Conservation (phyloP, 2,888 invertebrate species). For the Euphydryas editha region DNA sequence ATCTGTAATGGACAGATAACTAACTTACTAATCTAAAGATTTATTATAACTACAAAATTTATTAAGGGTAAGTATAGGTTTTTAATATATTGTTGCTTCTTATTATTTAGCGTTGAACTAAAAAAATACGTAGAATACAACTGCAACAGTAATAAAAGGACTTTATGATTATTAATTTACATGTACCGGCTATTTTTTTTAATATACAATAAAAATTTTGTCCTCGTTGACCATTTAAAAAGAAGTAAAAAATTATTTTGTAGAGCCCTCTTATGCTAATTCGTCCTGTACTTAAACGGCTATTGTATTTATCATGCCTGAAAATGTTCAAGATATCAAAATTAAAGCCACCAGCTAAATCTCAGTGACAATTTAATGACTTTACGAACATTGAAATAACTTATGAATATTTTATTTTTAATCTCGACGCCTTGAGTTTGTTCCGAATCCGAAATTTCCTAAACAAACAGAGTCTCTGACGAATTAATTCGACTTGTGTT, state of each 20-base stretch:
- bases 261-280: not conserved
- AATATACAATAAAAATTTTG: no score
- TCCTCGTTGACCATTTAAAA: no score
- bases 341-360: conserved; percentile 18
- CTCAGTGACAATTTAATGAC: conserved; percentile 34
- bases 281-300: not conserved
- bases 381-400: conserved; percentile 35
- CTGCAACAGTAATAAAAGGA: no score
- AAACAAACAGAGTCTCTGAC: conserved; percentile 42
- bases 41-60: no score
- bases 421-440: conserved; percentile 32
- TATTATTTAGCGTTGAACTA: no score
- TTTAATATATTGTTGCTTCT: no score
- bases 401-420: conserved; percentile 44
- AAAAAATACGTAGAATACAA: no score
- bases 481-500: conserved; percentile 43
- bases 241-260: not conserved
- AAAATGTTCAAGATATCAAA: conserved; percentile 19
- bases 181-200: no score
- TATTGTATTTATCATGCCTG: conserved; percentile 11
- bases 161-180: no score
- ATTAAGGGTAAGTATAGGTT: no score
- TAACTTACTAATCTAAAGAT: no score
- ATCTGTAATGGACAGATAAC: no score
- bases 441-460: conserved; percentile 36